Percentiles rank a stretch among this genome's conserved stretches.
phyloP scores from a whole-genome alignment of 2,797 vertebrate genomes.

The Falco peregrinus region DNA sequence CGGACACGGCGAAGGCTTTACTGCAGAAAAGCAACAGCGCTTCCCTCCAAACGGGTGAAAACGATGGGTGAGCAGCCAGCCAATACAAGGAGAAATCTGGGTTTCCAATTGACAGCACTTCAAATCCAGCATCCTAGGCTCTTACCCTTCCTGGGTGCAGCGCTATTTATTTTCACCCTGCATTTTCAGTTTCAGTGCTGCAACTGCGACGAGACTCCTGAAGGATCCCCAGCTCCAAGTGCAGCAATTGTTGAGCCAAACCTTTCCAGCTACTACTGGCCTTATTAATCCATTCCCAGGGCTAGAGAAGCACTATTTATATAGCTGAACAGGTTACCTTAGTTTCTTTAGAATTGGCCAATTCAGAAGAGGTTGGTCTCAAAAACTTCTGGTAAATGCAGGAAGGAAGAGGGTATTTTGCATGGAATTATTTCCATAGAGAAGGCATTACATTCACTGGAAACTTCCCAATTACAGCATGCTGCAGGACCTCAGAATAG shows the following conservation, averaged over 20 bases:
- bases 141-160: background rate
- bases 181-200: background rate
- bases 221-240: background rate
- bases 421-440: background rate
- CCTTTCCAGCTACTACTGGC: background rate
- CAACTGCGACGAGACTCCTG: background rate
- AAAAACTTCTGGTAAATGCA: background rate
- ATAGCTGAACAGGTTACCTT: background rate
- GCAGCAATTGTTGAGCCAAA: background rate
- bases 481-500: background rate
- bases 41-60: background rate
- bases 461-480: background rate
- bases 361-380: background rate
- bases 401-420: background rate
- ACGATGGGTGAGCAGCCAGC: background rate
- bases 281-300: background rate
- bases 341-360: background rate
- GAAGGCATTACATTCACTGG: background rate
- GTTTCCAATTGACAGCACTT: background rate
- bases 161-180: background rate
- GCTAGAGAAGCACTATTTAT: background rate
- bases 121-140: background rate
- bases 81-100: background rate
- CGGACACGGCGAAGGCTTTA: conserved; percentile 1
- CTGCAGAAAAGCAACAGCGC: background rate